Evolutionary conservation across 2,888 invertebrate genomes (phyloP).

Genomic region (Drosophila dives): DNA sequence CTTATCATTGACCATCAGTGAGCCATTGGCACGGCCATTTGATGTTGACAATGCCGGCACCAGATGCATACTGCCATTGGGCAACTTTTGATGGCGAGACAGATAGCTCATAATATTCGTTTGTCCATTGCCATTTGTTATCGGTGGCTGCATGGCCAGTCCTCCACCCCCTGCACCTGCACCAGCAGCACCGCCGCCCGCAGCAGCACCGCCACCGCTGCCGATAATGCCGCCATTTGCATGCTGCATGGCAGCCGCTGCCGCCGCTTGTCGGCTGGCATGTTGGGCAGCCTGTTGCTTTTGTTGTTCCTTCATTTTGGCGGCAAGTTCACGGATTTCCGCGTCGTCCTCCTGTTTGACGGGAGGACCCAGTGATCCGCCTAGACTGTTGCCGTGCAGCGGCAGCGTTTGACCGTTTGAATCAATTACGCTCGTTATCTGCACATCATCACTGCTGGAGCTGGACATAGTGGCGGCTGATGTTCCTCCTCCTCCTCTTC

Average conservation of each 20-base stretch:
- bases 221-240: slow-evolving; percentile 61
- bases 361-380: slow-evolving; percentile 70
- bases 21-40: slow-evolving; percentile 69
- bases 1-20: slow-evolving; percentile 62
- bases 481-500: slow-evolving; percentile 5
- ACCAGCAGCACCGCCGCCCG: slow-evolving; percentile 24
- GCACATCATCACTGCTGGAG: slow-evolving; percentile 73
- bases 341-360: slow-evolving; percentile 89
- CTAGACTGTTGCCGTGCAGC: slow-evolving; percentile 81
- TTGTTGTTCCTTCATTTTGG: slow-evolving; percentile 94
- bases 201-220: slow-evolving; percentile 1
- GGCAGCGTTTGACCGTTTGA: slow-evolving; percentile 83
- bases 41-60: slow-evolving; percentile 55
- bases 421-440: slow-evolving; percentile 82
- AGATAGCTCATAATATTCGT: slow-evolving; percentile 88
- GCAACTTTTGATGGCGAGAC: slow-evolving; percentile 84
- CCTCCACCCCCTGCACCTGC: slow-evolving; percentile 21
- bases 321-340: slow-evolving; percentile 94
- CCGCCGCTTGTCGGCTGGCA: slow-evolving; percentile 68
- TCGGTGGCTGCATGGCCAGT: slow-evolving; percentile 64
- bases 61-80: slow-evolving; percentile 76
- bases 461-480: slow-evolving; percentile 46
- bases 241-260: slow-evolving; percentile 55
- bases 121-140: slow-evolving; percentile 83
- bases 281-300: slow-evolving; percentile 85